Evolutionary conservation across 2,113 vertebrate species (phyloP).

Genomic region (Pan troglodytes): NHGRI_mPanTro3-v2.1_pri NC_072408.2:49303001-49303500

Average conservation of each 20-base stretch:
- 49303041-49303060: not conserved
- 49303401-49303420: not conserved
- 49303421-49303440: not conserved
- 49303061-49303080: not conserved
- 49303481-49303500: not conserved
- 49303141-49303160: not conserved
- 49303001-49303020: not conserved
- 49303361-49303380: not conserved
- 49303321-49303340: not conserved
- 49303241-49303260: not conserved
- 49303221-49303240: not conserved
- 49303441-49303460: not conserved
- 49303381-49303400: not conserved
- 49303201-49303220: not conserved
- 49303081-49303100: not conserved
- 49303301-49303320: slow-evolving; percentile 23
- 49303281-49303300: not conserved
- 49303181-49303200: not conserved
- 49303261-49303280: not conserved
- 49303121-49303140: not conserved
- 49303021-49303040: too few species aligned
- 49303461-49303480: not conserved
- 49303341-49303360: not conserved
- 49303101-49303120: not conserved
- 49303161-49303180: not conserved